Evolutionary conservation across 2,113 vertebrate species (phyloP), one percentile per base, ranked within the genome.

Genomic region (Bubo scandiacus): DNA sequence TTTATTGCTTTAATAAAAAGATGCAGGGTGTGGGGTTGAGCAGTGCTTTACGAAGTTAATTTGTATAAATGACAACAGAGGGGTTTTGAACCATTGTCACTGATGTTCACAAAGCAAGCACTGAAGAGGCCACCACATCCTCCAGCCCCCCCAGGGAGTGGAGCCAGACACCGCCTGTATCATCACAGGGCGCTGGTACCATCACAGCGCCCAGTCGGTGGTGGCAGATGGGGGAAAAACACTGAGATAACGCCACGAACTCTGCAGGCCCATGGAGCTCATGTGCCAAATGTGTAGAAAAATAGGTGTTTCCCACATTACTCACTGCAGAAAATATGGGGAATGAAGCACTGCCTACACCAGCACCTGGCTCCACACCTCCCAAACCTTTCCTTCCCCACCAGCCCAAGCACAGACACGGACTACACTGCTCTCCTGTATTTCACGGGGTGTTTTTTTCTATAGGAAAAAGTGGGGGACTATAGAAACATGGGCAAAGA

Each of bases 1-100:
- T 96, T 96, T 97, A 97, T 86, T 79, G 81, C 88, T 97, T 97
- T 97, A 97, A 97, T 97, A 97, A 97, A 88, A 95, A 84, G 73
- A 97, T 78, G 93, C 20, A 1, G 74, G 67, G 34, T 90, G 65
- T n/a, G 40, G 78, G 86, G 92, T 66, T 81, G 51, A 93, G 81
- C 15, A 2, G 78, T 63, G 51, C 79, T 92, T 95, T 91, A 90
- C 10, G 0, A 92, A 96, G 86, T 89, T 96, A 67, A 86, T 95
- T 90, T 93, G 72, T 90, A 59, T 80, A 92, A 97, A 95, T 90
- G 87, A 90, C 79, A 91, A 52, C 27, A 92, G 67, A 92, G 65
- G 36, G 43, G 26, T 12, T 93, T 88, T 87, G 89, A 95, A 94
- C 71, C 49, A 45, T 58, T 59, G 63, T 86, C 83, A 80, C 45